phyloP scores from a whole-genome alignment of 2,888 invertebrate species.

The Heliconius aoede region DNA sequence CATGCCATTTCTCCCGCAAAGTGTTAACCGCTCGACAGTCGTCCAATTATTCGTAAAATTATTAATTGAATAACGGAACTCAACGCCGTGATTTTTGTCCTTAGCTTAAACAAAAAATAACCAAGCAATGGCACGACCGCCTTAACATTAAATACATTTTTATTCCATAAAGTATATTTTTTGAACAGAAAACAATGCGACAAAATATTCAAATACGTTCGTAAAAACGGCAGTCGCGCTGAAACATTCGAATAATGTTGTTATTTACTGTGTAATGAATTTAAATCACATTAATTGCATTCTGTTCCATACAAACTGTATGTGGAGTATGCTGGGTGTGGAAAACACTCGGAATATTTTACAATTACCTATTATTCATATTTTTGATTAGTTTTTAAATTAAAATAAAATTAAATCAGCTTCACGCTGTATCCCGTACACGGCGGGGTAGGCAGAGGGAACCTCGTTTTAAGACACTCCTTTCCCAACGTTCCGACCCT shows the following conservation, averaged over 20 bases:
- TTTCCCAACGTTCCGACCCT: no score
- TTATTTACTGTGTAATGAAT: conserved; percentile 21
- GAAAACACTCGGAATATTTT: not conserved
- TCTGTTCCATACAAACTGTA: conserved; percentile 4
- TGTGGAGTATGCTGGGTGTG: conserved; percentile 2
- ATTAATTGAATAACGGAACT: no score
- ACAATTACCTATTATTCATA: not conserved
- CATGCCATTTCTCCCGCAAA: no score
- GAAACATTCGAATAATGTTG: conserved; percentile 35
- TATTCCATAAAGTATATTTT: conserved; percentile 17
- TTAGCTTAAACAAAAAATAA: no score
- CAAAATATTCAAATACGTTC: conserved; percentile 26
- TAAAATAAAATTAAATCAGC: no score
- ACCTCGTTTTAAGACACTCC: no score
- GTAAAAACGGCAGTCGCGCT: conserved; percentile 24
- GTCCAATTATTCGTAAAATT: no score
- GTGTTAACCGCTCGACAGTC: no score
- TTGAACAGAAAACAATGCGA: conserved; percentile 33
- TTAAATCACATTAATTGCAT: conserved; percentile 27
- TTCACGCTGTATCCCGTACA: no score
- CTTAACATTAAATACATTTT: not conserved
- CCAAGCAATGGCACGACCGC: no score
- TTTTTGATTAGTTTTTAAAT: conserved; percentile 4
- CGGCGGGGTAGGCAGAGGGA: no score
- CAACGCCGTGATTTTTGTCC: no score